Evolutionary conservation across 35 echinoderm and acorn worm genomes (phyloP).

Genomic region (Strongylocentrotus purpuratus): DNA sequence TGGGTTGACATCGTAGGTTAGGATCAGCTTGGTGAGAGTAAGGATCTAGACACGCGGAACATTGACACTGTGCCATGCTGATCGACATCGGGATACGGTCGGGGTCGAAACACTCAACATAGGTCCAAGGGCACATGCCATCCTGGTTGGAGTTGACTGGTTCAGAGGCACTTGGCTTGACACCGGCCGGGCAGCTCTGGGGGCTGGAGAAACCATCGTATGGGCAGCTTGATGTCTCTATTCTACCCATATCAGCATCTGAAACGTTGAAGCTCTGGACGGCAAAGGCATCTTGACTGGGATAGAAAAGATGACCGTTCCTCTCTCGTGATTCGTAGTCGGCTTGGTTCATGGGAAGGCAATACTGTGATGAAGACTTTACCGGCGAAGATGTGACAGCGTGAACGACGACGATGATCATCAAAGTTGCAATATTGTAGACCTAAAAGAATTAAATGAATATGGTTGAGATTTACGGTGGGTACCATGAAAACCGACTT

Average conservation of each 20-base stretch:
- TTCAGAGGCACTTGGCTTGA: not conserved
- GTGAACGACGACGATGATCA: not conserved
- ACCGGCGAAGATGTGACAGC: not conserved
- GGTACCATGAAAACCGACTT: too few species aligned
- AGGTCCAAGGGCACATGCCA: slow-evolving; percentile 21
- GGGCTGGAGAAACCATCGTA: slow-evolving; percentile 36
- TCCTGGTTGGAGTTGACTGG: slow-evolving; percentile 5
- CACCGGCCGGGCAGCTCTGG: not conserved
- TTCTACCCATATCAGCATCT: not conserved
- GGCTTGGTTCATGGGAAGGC: not conserved
- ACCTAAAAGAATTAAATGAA: too few species aligned
- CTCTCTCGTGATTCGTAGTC: not conserved
- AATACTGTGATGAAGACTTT: not conserved
- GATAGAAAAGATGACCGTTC: not conserved
- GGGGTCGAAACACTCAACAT: slow-evolving; percentile 34
- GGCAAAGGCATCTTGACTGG: slow-evolving; percentile 1
- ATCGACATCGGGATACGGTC: slow-evolving; percentile 40
- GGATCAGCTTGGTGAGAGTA: not conserved
- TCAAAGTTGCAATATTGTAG: not conserved
- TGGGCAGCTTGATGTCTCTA: slow-evolving; percentile 12
- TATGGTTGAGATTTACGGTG: too few species aligned
- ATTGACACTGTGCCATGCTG: slow-evolving; percentile 45
- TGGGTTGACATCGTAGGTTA: slow-evolving; percentile 17
- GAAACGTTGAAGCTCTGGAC: slow-evolving; percentile 27
- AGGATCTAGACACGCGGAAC: slow-evolving; percentile 23